These are phyloP conservation scores for Dermatemys mawii DNA, from an alignment of 2,113 vertebrate species.

Conservation along the genomic window DNA sequence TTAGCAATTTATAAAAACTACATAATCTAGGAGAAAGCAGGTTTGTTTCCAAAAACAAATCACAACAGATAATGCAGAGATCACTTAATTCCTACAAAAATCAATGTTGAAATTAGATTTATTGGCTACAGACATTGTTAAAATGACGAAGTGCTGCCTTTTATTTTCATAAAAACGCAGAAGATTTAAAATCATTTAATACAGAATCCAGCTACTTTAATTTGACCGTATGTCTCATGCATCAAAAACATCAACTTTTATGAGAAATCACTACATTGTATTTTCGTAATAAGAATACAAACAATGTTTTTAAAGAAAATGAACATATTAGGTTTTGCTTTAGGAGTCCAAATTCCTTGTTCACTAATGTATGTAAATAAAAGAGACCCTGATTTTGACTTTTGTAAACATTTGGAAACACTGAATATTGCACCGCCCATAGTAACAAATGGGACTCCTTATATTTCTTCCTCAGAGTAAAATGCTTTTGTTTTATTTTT, in stretches of 20 bases:
- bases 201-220: conserved; percentile 71
- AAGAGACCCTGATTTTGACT: not conserved
- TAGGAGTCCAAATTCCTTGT: not conserved
- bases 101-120: conserved; percentile 84
- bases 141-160: conserved; percentile 82
- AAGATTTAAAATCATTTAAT: conserved; percentile 78
- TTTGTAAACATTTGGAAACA: not conserved
- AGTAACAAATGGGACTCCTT: no score
- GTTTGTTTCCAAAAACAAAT: conserved; percentile 66
- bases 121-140: conserved; percentile 80
- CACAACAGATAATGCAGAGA: conserved; percentile 74
- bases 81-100: conserved; percentile 78
- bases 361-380: not conserved
- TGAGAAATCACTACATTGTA: not conserved
- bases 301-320: not conserved
- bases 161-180: conserved; percentile 82
- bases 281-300: not conserved
- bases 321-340: not conserved
- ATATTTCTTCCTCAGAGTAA: not conserved
- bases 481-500: not conserved
- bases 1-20: not conserved
- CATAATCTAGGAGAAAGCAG: conserved; percentile 15
- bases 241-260: conserved; percentile 28
- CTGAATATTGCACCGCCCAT: not conserved
- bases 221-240: conserved; percentile 60